Conservation (phyloP, 1,140 invertebrate genomes). For the Caerostris extrusa region DNA sequence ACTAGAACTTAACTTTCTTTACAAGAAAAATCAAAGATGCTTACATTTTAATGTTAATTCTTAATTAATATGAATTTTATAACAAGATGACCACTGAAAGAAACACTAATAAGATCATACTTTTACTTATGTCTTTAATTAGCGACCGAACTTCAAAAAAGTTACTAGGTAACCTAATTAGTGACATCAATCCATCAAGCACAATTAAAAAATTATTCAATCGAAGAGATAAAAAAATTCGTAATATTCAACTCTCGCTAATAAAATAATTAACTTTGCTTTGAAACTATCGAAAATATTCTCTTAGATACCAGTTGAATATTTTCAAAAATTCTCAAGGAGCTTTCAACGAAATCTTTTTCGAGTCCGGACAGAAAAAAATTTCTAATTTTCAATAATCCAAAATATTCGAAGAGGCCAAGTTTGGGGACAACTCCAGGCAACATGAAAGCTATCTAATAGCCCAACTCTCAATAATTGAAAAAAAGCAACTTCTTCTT, state of each 20-base stretch:
- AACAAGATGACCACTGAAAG: background rate
- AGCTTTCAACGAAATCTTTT: background rate
- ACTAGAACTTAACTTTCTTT: too few relatives aligned
- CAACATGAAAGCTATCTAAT: background rate
- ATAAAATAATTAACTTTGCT: conserved; percentile 21
- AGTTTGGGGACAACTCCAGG: background rate
- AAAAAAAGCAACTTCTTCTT: conserved; percentile 40
- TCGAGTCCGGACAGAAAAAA: background rate
- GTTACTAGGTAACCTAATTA: background rate
- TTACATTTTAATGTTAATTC: too few relatives aligned
- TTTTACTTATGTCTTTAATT: background rate
- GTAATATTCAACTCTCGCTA: too few relatives aligned
- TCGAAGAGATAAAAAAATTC: background rate
- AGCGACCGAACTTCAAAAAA: background rate
- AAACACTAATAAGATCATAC: background rate
- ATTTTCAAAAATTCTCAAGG: background rate
- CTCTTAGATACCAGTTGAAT: background rate
- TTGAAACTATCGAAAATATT: background rate
- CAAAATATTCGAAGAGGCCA: background rate
- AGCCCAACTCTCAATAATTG: background rate
- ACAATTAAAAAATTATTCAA: conserved; percentile 13
- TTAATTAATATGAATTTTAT: background rate
- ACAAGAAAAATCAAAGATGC: too few relatives aligned
- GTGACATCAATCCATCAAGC: background rate
- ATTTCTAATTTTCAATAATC: background rate